These are phyloP conservation scores for Arctia plantaginis DNA, from an alignment of 2,888 invertebrate genomes.

Conservation along the genomic window DNA sequence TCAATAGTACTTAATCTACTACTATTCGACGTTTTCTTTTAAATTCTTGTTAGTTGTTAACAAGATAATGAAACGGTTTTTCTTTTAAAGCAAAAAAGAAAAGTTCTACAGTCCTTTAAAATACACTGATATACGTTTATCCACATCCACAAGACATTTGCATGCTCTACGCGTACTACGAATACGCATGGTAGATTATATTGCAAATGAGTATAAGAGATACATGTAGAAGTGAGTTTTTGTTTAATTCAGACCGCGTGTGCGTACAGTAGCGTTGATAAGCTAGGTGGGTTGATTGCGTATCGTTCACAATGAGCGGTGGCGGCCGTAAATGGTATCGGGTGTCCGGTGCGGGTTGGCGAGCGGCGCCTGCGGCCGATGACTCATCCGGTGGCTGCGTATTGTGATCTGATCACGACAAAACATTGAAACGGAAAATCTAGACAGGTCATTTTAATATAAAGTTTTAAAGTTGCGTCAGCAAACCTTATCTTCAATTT, in stretches of 20 bases:
- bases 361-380: constrained; percentile 54
- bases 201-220: constrained; percentile 22
- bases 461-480: neutral
- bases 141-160: neutral
- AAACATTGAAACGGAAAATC: constrained; percentile 53
- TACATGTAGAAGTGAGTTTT: constrained; percentile 28
- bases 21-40: constrained; percentile 4
- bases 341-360: constrained; percentile 57
- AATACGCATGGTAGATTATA: constrained; percentile 17
- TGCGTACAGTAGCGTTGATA: constrained; percentile 58
- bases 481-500: neutral
- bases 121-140: neutral
- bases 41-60: constrained; percentile 7
- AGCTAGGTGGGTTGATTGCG: constrained; percentile 47
- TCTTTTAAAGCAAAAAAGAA: neutral
- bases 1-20: constrained; percentile 1
- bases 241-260: constrained; percentile 47
- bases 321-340: constrained; percentile 63
- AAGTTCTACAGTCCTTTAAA: neutral
- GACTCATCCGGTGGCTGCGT: constrained; percentile 69
- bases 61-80: neutral
- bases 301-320: constrained; percentile 57
- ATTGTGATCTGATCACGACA: constrained; percentile 64
- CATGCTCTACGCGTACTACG: neutral
- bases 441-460: constrained; percentile 48